Base-by-base conservation (phyloP, 2,797 vertebrate genomes). In the Amblyopsis hoosieri region DNA sequence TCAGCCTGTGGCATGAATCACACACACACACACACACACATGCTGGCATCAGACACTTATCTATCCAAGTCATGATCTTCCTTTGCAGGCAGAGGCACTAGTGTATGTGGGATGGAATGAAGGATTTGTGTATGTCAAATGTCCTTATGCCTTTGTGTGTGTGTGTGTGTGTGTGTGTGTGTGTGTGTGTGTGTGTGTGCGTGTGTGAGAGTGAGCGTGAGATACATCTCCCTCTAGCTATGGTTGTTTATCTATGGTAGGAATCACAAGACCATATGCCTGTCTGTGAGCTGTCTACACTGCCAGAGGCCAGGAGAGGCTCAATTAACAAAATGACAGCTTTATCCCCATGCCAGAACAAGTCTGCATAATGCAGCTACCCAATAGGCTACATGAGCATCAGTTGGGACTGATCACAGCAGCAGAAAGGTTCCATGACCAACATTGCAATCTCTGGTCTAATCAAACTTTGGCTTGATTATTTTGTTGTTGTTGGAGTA, bases 261-360 rank as follows among this genome's bases (percentile, higher is more conserved):
- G 68, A 70, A 85, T 84, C 81, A 78, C 75, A 74, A 79, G 72
- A 72, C 80, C 87, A 83, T 81, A 89, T 78, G 79, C 76, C 74
- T 72, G 76, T 80, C 75, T 66, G 72, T 64, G 46, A 82, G 80
- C 86, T 45, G 59, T 79, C 73, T 78, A 70, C 77, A 62, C 70
- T 23, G 47, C 82, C 76, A 75, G 80, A 85, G 78, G 82, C 78
- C 75, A 45, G 64, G 59, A 62, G 8, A 42, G 69, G 67, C 17
- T 48, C 54, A 49, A 59, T 13, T 67, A 49, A 64, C 67, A 90
- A 86, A 89, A 85, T 80, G 80, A 82, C 78, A 67, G 81, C 81
- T 80, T 85, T 87, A 81, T 51, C 85, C 63, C 17, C 23, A 55
- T 60, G 64, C 62, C 7, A 29, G 80, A 65, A 75, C 64, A 76